Conservation (phyloP, 1,140 invertebrate genomes). For the Lucilia cuprina region DNA sequence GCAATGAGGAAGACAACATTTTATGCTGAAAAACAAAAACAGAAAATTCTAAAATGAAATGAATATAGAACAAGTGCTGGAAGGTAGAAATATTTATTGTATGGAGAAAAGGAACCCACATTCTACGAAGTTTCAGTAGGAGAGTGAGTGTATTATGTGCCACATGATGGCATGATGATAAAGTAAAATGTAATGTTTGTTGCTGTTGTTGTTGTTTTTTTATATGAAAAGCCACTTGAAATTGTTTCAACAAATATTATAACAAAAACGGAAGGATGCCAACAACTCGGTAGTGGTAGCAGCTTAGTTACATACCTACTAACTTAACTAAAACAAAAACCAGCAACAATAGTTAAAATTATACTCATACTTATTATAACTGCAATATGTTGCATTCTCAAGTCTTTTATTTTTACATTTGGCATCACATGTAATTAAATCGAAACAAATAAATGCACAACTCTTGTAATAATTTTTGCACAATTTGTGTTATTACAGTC, state of each 20-base stretch:
- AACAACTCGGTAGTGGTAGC: background rate
- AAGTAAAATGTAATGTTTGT: background rate
- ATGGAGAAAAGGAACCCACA: background rate
- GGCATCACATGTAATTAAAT: constrained; percentile 5
- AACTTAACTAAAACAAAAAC: background rate
- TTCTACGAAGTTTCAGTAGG: background rate
- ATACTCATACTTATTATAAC: background rate
- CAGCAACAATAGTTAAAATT: background rate
- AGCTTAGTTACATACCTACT: background rate
- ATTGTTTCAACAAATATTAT: constrained; percentile 7
- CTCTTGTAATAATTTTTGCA: background rate
- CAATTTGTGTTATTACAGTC: background rate
- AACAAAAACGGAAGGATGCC: constrained; percentile 5
- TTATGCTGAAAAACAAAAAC: background rate
- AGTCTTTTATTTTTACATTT: background rate
- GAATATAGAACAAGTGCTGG: constrained; percentile 7
- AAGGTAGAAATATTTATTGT: background rate
- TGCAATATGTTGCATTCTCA: background rate
- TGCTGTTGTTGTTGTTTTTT: background rate
- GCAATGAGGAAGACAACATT: background rate
- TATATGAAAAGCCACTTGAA: background rate
- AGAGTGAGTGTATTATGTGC: background rate
- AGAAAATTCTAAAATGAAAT: background rate
- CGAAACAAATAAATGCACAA: background rate
- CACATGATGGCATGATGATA: background rate